phyloP scores from a whole-genome alignment of 1,140 invertebrate genomes.

The Meloidogyne floridensis region DNA sequence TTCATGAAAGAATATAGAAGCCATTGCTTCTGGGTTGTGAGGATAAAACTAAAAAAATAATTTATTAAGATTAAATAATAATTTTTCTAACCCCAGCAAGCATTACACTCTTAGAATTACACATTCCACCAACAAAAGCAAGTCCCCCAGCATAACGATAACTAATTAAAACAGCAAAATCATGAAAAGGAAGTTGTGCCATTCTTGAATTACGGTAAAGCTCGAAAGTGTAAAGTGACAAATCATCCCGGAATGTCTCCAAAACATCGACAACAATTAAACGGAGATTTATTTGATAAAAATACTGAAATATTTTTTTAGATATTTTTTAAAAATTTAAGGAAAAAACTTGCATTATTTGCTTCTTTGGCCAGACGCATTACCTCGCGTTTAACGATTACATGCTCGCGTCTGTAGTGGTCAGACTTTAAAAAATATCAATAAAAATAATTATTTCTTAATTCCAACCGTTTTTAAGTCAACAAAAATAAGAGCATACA shows the following conservation, averaged over 20 bases:
- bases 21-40: conserved; percentile 62
- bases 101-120: conserved; percentile 56
- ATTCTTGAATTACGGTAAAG: conserved; percentile 48
- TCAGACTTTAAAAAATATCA: conserved; percentile 50
- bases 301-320: conserved; percentile 52
- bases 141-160: conserved; percentile 62
- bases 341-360: conserved; percentile 40
- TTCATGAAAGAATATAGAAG: conserved; percentile 62
- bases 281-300: conserved; percentile 57
- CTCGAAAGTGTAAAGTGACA: conserved; percentile 63
- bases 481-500: conserved; percentile 51
- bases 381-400: conserved; percentile 45
- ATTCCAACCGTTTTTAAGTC: conserved; percentile 43
- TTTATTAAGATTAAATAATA: neutral
- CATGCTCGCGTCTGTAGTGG: conserved; percentile 50
- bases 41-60: conserved; percentile 56
- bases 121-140: conserved; percentile 61
- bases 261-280: conserved; percentile 59
- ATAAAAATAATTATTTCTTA: conserved; percentile 50
- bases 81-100: conserved; percentile 45
- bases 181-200: conserved; percentile 53
- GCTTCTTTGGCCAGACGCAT: conserved; percentile 54
- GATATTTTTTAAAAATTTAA: neutral
- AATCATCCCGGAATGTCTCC: conserved; percentile 52
- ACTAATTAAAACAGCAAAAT: conserved; percentile 57